Percentiles rank a stretch among this genome's conserved stretches.
Evolutionary conservation across 2,797 vertebrate genomes (phyloP).

Genomic region (Takifugu ocellatus): DNA sequence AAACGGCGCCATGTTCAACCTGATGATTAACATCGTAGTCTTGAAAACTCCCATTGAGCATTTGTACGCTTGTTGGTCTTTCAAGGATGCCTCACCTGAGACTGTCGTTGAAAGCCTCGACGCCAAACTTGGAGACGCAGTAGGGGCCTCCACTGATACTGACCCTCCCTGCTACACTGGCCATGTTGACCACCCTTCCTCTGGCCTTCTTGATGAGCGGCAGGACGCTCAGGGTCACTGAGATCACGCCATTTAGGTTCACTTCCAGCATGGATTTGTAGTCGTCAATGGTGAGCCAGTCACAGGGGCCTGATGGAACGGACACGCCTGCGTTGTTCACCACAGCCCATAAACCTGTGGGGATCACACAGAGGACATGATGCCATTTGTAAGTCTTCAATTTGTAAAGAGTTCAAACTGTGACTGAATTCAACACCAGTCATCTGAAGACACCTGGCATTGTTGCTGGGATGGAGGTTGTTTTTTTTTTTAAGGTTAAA

Average conservation of each 20-base stretch:
- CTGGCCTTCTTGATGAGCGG: slow-evolving; percentile 76
- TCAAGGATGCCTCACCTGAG: slow-evolving; percentile 63
- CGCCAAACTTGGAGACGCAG: slow-evolving; percentile 69
- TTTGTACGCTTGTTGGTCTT: no score
- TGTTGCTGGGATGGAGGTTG: no score
- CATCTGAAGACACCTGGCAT: no score
- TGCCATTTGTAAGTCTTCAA: no score
- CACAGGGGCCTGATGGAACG: slow-evolving; percentile 53
- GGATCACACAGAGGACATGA: not conserved
- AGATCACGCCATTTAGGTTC: slow-evolving; percentile 74
- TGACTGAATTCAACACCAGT: no score
- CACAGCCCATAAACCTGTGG: slow-evolving; percentile 75
- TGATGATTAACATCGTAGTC: slow-evolving; percentile 10
- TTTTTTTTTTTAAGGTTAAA: no score
- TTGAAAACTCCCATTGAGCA: not conserved
- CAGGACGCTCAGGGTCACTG: slow-evolving; percentile 73
- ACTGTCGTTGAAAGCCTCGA: slow-evolving; percentile 77
- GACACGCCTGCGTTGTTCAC: slow-evolving; percentile 78
- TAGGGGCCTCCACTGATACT: slow-evolving; percentile 68
- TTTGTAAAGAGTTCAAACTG: no score
- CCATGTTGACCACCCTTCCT: slow-evolving; percentile 76
- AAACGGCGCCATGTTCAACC: slow-evolving; percentile 60
- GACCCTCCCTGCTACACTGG: slow-evolving; percentile 76
- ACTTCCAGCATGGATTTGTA: slow-evolving; percentile 74
- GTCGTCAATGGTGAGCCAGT: slow-evolving; percentile 74